These are phyloP conservation scores for Saxicola maurus DNA, from an alignment of 2,797 vertebrate species.

Conservation along the genomic window DNA sequence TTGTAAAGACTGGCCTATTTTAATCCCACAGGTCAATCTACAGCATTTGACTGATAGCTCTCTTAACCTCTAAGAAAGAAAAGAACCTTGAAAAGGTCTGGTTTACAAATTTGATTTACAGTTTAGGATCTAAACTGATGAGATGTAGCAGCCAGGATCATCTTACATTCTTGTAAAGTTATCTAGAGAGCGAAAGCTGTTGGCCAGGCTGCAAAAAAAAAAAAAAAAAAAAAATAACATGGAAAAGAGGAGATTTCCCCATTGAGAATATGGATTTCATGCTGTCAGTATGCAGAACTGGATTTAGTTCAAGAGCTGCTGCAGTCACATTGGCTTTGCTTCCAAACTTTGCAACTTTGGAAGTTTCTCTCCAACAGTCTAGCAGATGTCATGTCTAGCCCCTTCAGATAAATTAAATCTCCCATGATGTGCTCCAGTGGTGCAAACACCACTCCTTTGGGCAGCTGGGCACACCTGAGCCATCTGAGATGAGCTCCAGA, in stretches of 20 bases:
- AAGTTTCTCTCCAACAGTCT: background rate
- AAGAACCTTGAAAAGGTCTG: background rate
- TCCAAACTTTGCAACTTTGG: background rate
- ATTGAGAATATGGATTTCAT: background rate
- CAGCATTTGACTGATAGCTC: background rate
- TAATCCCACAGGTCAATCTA: background rate
- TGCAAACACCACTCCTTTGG: background rate
- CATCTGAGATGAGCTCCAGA: background rate
- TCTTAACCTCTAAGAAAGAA: background rate
- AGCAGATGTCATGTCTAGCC: background rate
- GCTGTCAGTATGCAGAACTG: background rate
- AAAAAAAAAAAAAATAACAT: background rate
- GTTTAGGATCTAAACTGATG: background rate
- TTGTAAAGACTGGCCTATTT: background rate
- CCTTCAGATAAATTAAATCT: background rate
- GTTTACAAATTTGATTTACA: background rate
- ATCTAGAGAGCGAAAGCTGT: background rate
- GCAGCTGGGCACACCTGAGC: background rate
- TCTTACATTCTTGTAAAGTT: background rate
- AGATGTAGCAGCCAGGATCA: background rate
- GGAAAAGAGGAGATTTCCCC: background rate
- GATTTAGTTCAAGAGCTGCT: conserved; percentile 13
- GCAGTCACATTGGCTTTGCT: background rate
- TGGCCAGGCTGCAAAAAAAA: background rate
- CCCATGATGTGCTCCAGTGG: background rate